phyloP scores from a whole-genome alignment of 2,113 vertebrate genomes.

The Megaceryle torquata region DNA sequence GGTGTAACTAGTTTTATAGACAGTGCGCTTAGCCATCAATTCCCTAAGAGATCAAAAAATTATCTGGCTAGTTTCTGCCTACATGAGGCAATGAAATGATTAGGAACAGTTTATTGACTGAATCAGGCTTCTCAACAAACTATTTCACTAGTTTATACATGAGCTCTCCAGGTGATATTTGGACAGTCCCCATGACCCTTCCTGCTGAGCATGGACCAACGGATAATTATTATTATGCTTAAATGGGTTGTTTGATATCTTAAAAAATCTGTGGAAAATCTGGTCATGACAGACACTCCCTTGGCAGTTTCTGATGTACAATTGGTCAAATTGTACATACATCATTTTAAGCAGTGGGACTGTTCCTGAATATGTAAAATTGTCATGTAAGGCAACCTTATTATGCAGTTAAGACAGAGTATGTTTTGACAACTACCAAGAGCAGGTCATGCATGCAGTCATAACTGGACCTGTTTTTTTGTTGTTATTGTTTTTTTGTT shows the following conservation, averaged over 20 bases:
- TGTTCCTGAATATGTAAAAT: not conserved
- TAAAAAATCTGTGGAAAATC: not conserved
- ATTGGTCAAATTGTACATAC: not conserved
- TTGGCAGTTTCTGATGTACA: not conserved
- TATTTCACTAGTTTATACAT: not conserved
- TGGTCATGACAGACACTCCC: not conserved
- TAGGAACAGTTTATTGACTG: not conserved
- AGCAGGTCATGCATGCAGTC: not conserved
- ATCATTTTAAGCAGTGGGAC: not conserved
- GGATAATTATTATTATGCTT: not conserved
- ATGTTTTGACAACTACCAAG: not conserved
- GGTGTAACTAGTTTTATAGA: not conserved
- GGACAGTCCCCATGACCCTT: not conserved
- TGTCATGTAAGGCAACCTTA: not conserved
- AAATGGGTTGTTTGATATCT: not conserved
- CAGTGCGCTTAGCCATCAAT: not conserved
- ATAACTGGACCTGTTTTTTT: not conserved
- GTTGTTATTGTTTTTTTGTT: too few relatives aligned
- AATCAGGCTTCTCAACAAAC: not conserved
- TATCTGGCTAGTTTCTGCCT: not conserved
- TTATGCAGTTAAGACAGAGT: not conserved
- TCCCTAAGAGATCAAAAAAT: not conserved
- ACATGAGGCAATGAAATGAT: not conserved
- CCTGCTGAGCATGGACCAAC: not conserved
- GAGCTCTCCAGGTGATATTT: not conserved